Conservation (phyloP, 2,113 vertebrate species). For the Circaetus gallicus region DNA sequence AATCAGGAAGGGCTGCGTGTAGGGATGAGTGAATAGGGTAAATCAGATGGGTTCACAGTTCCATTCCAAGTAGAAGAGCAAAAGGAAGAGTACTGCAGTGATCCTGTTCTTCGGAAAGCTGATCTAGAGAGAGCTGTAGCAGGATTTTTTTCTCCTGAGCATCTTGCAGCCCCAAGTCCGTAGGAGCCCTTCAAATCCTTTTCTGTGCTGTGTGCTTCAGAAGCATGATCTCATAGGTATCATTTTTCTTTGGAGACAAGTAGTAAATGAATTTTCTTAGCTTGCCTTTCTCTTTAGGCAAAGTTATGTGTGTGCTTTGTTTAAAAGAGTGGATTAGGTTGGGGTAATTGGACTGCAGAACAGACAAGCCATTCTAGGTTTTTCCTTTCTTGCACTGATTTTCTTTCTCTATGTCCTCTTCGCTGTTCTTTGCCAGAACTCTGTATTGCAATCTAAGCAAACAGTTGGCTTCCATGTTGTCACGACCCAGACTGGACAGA, state of each 20-base stretch:
- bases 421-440: not conserved
- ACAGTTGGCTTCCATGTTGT: not conserved
- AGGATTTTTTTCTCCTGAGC: not conserved
- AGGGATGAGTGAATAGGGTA: not conserved
- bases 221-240: not conserved
- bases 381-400: not conserved
- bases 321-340: not conserved
- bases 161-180: not conserved
- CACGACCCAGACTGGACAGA: no score
- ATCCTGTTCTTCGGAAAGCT: not conserved
- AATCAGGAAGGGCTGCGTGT: not conserved
- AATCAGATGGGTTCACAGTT: not conserved
- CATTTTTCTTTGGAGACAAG: not conserved
- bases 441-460: not conserved
- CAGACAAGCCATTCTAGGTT: not conserved
- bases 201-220: not conserved
- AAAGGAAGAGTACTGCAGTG: not conserved
- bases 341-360: not conserved
- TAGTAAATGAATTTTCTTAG: not conserved
- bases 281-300: not conserved
- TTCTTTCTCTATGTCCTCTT: not conserved
- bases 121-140: not conserved
- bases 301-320: not conserved
- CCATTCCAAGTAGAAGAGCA: not conserved
- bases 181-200: not conserved